Conservation (phyloP, 2,888 invertebrate species). For the Palloptera scutellata region DNA sequence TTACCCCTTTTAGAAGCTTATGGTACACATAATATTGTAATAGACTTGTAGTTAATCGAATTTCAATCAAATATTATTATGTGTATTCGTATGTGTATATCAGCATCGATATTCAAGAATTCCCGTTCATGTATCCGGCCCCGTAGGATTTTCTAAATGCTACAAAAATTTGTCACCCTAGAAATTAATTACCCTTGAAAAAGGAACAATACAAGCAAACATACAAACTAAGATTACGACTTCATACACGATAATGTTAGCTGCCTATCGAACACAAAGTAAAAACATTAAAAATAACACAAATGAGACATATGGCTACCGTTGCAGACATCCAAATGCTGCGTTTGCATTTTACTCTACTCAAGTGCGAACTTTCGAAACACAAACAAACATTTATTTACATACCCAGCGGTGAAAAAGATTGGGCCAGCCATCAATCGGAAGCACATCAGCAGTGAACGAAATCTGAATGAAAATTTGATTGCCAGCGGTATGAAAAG, state of each 20-base stretch:
- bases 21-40: too few relatives aligned
- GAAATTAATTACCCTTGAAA: slow-evolving; percentile 64
- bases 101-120: too few relatives aligned
- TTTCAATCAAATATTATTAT: too few relatives aligned
- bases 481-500: too few relatives aligned
- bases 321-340: slow-evolving; percentile 33
- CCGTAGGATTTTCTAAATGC: slow-evolving; percentile 41
- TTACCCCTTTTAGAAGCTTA: too few relatives aligned
- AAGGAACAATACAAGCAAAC: slow-evolving; percentile 33
- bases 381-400: slow-evolving; percentile 40
- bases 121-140: too few relatives aligned
- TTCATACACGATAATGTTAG: slow-evolving; percentile 23
- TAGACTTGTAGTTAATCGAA: too few relatives aligned
- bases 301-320: slow-evolving; percentile 43
- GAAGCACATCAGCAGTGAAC: too few relatives aligned
- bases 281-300: slow-evolving; percentile 30
- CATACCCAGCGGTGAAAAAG: slow-evolving; percentile 46
- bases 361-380: slow-evolving; percentile 18
- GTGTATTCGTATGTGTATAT: too few relatives aligned
- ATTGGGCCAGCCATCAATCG: too few relatives aligned
- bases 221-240: slow-evolving; percentile 15
- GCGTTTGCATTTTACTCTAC: slow-evolving; percentile 35
- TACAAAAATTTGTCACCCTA: slow-evolving; percentile 62
- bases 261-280: slow-evolving; percentile 18
- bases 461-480: too few relatives aligned